Evolutionary conservation across 2,113 vertebrate genomes (phyloP), one percentile per base, ranked within the genome.

Genomic region (Gnathonemus echidnorhynchus): DNA sequence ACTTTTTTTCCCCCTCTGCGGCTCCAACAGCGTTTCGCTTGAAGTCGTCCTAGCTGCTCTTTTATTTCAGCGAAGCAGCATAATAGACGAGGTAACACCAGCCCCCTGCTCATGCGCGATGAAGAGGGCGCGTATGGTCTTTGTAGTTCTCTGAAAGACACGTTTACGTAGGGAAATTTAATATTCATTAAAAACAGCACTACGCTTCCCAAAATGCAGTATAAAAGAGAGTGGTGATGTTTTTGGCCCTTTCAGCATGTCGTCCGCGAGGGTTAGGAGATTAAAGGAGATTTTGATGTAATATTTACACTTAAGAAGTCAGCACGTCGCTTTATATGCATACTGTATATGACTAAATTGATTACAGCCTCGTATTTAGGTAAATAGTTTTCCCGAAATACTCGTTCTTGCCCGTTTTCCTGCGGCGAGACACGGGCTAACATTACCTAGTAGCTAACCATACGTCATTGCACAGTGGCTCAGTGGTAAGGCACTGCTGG

Each of bases 31-130:
- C 95, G 96, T 94, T 95, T 95, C 95, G 95, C 95, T 94, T 92
- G 94, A 91, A 93, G 95, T 94, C 96, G 95, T 96, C 95, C 96
- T 94, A 93, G 92, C 92, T 94, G 95, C 94, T 95, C 93, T 97
- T 96, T 97, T 96, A 96, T 97, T 97, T 97, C 96, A 97, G 95
- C 97, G 94, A 95, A 97, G 97, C 97, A 97, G 97, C 96, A 97
- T 97, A 97, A 97, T 96, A 98, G 97, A 97, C 95, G 97, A 97
- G 97, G 96, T 97, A 95, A 95, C 94, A 95, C 95, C 93, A 96
- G 94, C 96, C 91, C 50, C 92, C 93, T 95, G 97, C 98, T 93
- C 97, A 96, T 94, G 97, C 98, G 97, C 97, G 91, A 58, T 92
- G 86, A 74, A 91, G 93, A 94, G 93, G 86, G 89, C 95, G 95